phyloP scores from a whole-genome alignment of 2,888 invertebrate species.

The Pyrochroa serraticornis region DNA sequence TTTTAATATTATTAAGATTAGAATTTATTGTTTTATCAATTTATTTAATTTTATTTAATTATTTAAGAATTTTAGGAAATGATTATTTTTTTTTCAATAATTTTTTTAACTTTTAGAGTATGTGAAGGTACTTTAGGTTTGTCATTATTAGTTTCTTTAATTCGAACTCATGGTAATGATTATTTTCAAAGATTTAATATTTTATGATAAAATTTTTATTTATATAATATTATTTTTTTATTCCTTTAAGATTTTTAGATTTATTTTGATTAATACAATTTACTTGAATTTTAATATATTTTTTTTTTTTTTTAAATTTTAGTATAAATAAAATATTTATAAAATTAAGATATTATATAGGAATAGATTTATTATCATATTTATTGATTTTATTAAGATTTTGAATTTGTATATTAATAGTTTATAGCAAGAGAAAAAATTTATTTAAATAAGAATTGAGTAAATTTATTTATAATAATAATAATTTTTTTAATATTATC shows the following conservation, averaged over 20 bases:
- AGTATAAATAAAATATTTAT: slow-evolving; percentile 53
- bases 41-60: slow-evolving; percentile 61
- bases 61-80: slow-evolving; percentile 59
- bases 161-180: slow-evolving; percentile 69
- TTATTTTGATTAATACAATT: slow-evolving; percentile 64
- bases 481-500: slow-evolving; percentile 62
- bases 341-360: slow-evolving; percentile 59
- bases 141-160: slow-evolving; percentile 66
- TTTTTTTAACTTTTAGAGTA: slow-evolving; percentile 64
- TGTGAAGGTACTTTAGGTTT: slow-evolving; percentile 71
- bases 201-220: slow-evolving; percentile 66
- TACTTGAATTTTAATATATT: slow-evolving; percentile 60
- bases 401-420: slow-evolving; percentile 67
- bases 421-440: slow-evolving; percentile 63
- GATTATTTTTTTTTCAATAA: slow-evolving; percentile 64
- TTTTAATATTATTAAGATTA: slow-evolving; percentile 65
- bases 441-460: slow-evolving; percentile 58
- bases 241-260: slow-evolving; percentile 61
- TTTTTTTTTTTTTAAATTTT: slow-evolving; percentile 60
- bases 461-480: slow-evolving; percentile 65
- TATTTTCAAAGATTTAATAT: slow-evolving; percentile 66
- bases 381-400: slow-evolving; percentile 64
- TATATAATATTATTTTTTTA: slow-evolving; percentile 60
- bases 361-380: slow-evolving; percentile 63
- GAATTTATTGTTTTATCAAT: slow-evolving; percentile 66